Evolutionary conservation across 2,888 invertebrate species (phyloP).

Genomic region (Cerastoderma edule): DNA sequence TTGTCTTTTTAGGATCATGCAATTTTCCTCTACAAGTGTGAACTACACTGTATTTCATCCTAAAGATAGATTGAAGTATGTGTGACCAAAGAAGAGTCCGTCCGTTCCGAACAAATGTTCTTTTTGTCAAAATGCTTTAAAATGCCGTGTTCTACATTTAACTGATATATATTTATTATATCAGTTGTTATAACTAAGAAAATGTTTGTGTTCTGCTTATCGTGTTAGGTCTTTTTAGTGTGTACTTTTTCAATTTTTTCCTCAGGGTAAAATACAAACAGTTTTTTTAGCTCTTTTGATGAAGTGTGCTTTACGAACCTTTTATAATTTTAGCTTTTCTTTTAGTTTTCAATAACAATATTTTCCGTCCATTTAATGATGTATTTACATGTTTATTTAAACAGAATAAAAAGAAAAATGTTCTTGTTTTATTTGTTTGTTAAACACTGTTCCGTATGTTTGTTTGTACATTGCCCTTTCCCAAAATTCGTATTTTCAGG

Average conservation of each 20-base stretch:
- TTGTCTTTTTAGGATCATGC: neutral
- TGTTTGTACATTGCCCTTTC: too few relatives aligned
- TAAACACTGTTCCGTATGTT: too few relatives aligned
- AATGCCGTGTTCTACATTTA: neutral
- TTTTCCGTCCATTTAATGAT: too few relatives aligned
- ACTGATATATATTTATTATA: neutral
- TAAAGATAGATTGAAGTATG: too few relatives aligned
- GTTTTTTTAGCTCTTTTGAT: neutral
- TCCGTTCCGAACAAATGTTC: neutral
- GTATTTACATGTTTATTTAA: too few relatives aligned
- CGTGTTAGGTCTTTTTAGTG: neutral
- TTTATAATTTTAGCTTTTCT: too few relatives aligned
- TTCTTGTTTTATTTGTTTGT: too few relatives aligned
- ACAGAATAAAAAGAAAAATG: too few relatives aligned
- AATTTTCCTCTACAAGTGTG: neutral
- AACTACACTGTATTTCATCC: slow-evolving; percentile 1
- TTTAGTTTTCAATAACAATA: too few relatives aligned
- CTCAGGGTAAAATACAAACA: neutral
- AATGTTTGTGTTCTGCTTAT: too few relatives aligned
- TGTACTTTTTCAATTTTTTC: neutral
- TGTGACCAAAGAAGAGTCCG: neutral
- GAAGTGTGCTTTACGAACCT: neutral
- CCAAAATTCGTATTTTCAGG: too few relatives aligned
- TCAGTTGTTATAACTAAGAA: neutral
- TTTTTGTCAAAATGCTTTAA: neutral